phyloP scores from a whole-genome alignment of 64 coral and sea anemone species.

The Catalaphyllia jardinei region DNA sequence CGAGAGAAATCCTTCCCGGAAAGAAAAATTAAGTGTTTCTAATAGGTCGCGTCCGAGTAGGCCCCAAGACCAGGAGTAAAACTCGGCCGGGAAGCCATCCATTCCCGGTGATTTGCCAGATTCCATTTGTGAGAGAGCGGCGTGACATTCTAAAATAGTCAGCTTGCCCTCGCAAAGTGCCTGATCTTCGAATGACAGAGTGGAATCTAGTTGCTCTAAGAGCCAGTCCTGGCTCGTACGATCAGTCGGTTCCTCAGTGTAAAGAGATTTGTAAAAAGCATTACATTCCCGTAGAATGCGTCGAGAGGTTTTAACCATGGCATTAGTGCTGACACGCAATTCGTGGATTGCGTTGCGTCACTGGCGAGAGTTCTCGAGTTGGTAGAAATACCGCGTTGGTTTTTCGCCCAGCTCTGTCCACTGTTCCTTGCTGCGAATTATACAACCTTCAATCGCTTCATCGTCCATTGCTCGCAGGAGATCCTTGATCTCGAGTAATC shows the following conservation, averaged over 20 bases:
- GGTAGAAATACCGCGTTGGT: conserved; percentile 41
- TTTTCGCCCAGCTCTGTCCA: conserved; percentile 47
- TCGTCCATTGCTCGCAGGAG: neutral
- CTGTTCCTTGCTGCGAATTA: conserved; percentile 17
- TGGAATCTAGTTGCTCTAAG: neutral
- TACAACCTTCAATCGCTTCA: neutral
- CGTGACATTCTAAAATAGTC: neutral
- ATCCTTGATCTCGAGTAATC: conserved; percentile 1
- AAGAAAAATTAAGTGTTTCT: neutral
- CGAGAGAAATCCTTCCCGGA: neutral
- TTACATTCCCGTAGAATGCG: neutral
- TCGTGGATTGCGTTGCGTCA: neutral
- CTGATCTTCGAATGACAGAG: too few species aligned
- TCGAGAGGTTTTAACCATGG: neutral
- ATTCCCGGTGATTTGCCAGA: too few species aligned
- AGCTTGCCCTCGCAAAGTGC: too few species aligned
- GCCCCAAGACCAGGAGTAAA: too few species aligned
- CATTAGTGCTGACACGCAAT: neutral
- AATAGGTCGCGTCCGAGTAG: too few species aligned
- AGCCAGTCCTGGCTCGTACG: neutral
- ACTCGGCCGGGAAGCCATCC: too few species aligned
- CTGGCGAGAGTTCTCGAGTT: neutral
- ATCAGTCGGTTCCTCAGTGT: conserved; percentile 1
- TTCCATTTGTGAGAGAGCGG: neutral
- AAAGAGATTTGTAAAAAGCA: neutral